These are phyloP conservation scores for Tangara arthus DNA, from an alignment of 2,797 vertebrate species.

Conservation along the genomic window DNA sequence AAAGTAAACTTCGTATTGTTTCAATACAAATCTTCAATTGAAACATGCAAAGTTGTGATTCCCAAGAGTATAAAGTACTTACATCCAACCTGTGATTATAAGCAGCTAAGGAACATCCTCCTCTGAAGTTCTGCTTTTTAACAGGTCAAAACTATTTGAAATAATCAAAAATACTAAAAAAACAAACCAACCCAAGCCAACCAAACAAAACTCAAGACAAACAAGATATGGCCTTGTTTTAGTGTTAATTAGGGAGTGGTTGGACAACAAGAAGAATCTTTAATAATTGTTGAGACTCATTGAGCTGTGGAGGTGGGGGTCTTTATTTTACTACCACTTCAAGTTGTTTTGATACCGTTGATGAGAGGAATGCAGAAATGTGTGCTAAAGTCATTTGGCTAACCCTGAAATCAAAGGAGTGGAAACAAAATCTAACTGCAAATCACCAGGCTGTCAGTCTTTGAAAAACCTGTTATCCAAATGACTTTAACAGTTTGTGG, in stretches of 20 bases:
- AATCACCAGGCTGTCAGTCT: slow-evolving; percentile 67
- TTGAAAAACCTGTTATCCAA: slow-evolving; percentile 61
- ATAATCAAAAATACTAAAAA: not conserved
- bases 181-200: not conserved
- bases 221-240: not conserved
- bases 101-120: not conserved
- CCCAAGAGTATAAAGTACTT: not conserved
- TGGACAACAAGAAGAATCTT: not conserved
- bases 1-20: not conserved
- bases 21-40: not conserved
- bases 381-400: slow-evolving; percentile 71
- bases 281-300: not conserved
- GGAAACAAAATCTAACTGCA: slow-evolving; percentile 65
- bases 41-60: not conserved
- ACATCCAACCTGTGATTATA: not conserved
- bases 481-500: slow-evolving; percentile 73
- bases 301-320: not conserved
- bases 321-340: slow-evolving; percentile 7
- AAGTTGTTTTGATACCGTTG: slow-evolving; percentile 48
- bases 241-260: not conserved
- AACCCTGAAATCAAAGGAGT: slow-evolving; percentile 49
- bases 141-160: not conserved
- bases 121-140: not conserved
- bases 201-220: not conserved
- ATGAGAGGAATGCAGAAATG: slow-evolving; percentile 35